Conservation (phyloP, 2,888 invertebrate species). For the Sisyra terminalis region DNA sequence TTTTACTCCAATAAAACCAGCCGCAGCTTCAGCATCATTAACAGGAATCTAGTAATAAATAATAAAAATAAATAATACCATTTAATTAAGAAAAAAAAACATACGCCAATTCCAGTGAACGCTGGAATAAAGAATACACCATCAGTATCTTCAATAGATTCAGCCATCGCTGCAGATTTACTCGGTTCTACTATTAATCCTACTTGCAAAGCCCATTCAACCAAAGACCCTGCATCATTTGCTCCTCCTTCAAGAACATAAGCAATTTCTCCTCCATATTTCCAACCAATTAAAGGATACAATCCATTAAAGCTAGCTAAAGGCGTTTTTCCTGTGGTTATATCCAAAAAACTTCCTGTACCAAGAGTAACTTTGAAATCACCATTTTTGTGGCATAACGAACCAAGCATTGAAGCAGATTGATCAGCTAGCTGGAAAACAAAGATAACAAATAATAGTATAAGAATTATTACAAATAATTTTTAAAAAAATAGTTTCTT, state of each 20-base stretch:
- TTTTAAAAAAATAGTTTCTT: no score
- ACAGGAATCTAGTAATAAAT: conserved; percentile 58
- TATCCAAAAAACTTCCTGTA: conserved; percentile 78
- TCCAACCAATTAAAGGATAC: conserved; percentile 88
- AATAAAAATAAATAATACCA: conserved; percentile 3
- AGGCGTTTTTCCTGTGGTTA: conserved; percentile 59
- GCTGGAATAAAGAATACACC: conserved; percentile 81
- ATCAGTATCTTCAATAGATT: conserved; percentile 47
- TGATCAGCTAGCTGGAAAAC: conserved; percentile 63
- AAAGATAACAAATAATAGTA: conserved; percentile 5
- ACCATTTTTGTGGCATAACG: conserved; percentile 59
- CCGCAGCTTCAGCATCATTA: conserved; percentile 69
- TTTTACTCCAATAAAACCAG: conserved; percentile 65
- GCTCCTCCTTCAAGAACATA: conserved; percentile 77
- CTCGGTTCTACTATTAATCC: conserved; percentile 46
- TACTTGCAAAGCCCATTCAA: conserved; percentile 70
- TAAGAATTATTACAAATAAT: no score
- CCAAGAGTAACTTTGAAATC: conserved; percentile 82
- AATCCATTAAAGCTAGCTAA: conserved; percentile 71
- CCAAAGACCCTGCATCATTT: conserved; percentile 73
- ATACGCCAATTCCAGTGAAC: conserved; percentile 74
- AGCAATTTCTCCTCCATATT: conserved; percentile 36
- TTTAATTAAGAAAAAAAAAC: no score
- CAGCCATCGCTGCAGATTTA: conserved; percentile 50
- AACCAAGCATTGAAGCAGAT: conserved; percentile 78